Percentiles rank a stretch among this genome's conserved stretches.
Evolutionary conservation across 2,113 vertebrate genomes (phyloP).

Genomic region (Rattus rattus): DNA sequence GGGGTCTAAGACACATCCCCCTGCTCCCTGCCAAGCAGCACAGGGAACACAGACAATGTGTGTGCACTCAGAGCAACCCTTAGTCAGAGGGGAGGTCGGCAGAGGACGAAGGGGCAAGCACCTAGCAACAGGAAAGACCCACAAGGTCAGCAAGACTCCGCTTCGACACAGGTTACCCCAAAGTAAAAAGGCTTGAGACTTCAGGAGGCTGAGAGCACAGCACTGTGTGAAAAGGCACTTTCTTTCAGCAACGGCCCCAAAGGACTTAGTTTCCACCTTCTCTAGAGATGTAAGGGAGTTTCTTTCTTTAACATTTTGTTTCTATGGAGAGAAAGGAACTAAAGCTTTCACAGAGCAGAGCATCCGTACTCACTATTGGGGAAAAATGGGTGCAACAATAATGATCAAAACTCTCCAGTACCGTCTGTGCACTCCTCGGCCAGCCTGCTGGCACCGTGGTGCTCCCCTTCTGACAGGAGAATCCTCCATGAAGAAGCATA

Average conservation of each 20-base stretch:
- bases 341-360: too few relatives aligned
- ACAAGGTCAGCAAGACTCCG: neutral
- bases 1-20: neutral
- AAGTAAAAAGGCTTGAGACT: constrained; percentile 67
- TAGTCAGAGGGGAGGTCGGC: neutral
- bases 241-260: neutral
- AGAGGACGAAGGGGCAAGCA: too few relatives aligned
- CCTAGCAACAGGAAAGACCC: neutral
- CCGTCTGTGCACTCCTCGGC: neutral
- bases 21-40: neutral
- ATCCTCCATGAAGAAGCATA: neutral
- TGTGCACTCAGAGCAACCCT: neutral
- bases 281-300: neutral
- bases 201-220: constrained; percentile 57
- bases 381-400: neutral
- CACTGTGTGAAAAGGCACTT: neutral
- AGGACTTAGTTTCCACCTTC: constrained; percentile 37
- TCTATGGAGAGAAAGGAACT: neutral
- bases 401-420: neutral
- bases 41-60: neutral
- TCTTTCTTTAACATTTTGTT: neutral
- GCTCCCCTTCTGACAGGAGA: neutral
- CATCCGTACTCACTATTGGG: neutral
- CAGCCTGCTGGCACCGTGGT: too few relatives aligned
- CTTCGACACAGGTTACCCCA: neutral